Base-by-base conservation (phyloP, 2,888 invertebrate species). In the Drosophila cognata region DNA sequence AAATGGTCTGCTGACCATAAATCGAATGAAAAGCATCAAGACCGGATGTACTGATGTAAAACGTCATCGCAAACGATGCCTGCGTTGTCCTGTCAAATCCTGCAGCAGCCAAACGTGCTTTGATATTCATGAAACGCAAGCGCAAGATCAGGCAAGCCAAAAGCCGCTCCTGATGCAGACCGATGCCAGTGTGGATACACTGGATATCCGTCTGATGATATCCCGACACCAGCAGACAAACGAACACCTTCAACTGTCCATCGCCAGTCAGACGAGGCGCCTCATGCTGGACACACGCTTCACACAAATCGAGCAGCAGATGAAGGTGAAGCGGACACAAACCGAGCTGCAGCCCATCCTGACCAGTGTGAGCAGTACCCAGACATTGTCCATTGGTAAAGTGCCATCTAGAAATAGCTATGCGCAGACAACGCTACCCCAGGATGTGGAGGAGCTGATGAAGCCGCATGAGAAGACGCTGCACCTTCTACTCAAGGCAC, bases 191-290 rank as follows among this genome's bases (percentile, higher is more conserved):
- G 41, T 29, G 56, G 8, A 56, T 8, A 41, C 36, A 38, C 0
- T n/a, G 43, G 36, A 35, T 25, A 79, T 28, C 50, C 79, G 5
- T n/a, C 4, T 53, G 1, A 28, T 13, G 29, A 8, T 58, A 6
- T 31, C 46, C 5, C 58, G 48, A 4, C 16, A 60, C 0, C 88
- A 81, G 71, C 85, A 88, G 68, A 88, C 84, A 4, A 11, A 16
- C 25, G 6, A 5, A 5, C 1, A 1, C 13, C 7, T 21, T 18
- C 1, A 25, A 18, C 8, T 35, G 13, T n/a, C 53, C 8, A 21
- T 29, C 0, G 18, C 56, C 21, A 61, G 28, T 13, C 85, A 82
- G 55, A 74, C 81, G 5, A 66, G 57, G 21, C 4, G 2, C 0
- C 13, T 0, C 0, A 8, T 10, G 1, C 4, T 8, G 51, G 50